Conservation (phyloP, 2,113 vertebrate species). For the Physeter macrocephalus region DNA sequence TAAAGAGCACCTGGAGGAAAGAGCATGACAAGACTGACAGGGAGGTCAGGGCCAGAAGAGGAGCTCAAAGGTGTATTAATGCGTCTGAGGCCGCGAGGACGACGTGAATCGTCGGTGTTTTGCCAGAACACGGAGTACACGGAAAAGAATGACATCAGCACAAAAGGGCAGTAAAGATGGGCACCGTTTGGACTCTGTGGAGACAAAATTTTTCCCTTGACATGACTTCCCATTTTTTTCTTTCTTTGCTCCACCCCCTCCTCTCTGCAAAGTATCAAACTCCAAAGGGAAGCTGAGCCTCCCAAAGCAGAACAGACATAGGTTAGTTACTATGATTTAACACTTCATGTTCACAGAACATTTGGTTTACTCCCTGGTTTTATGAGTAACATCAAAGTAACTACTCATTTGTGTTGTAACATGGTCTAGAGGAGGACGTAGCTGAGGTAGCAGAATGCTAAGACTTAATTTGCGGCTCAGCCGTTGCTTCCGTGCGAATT, state of each 20-base stretch:
- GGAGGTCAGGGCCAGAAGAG: neutral
- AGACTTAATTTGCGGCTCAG: slow-evolving; percentile 40
- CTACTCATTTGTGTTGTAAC: slow-evolving; percentile 58
- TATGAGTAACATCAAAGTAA: slow-evolving; percentile 61
- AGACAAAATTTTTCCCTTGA: neutral
- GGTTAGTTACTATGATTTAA: slow-evolving; percentile 54
- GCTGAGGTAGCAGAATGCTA: neutral
- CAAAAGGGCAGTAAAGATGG: neutral
- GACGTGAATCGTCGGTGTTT: neutral
- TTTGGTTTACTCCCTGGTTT: slow-evolving; percentile 52
- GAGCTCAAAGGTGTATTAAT: neutral
- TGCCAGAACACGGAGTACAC: neutral
- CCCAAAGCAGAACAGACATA: neutral
- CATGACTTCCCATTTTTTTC: neutral
- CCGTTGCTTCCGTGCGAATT: neutral
- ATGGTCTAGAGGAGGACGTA: neutral
- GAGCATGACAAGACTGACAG: neutral
- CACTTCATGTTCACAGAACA: slow-evolving; percentile 47
- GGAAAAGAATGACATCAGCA: neutral
- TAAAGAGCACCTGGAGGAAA: slow-evolving; percentile 25
- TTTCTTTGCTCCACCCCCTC: neutral
- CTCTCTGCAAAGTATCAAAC: neutral
- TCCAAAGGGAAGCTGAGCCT: slow-evolving; percentile 12
- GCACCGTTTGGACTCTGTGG: neutral
- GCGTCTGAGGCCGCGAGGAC: neutral